Evolutionary conservation across 2,888 invertebrate genomes (phyloP).

Genomic region (Nymphalis polychloros): DNA sequence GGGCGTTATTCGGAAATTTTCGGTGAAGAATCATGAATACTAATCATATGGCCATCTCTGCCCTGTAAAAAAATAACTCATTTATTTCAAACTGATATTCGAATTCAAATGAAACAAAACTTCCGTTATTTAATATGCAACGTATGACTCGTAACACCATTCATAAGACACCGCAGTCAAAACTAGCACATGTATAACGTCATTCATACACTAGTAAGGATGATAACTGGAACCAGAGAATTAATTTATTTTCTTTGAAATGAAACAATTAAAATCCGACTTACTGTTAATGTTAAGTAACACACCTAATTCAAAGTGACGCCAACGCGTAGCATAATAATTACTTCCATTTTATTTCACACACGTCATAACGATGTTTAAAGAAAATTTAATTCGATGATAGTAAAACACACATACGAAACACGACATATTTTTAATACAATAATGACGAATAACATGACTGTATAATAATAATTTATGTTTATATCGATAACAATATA

Average conservation of each 20-base stretch:
- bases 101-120: constrained; percentile 1
- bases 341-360: constrained; percentile 66
- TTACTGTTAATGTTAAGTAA: constrained; percentile 44
- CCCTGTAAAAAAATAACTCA: not conserved
- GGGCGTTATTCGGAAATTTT: no score
- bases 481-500: no score
- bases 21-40: no score
- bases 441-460: no score
- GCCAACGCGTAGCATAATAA: constrained; percentile 57
- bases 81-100: not conserved
- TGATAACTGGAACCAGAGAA: constrained; percentile 24
- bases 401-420: no score
- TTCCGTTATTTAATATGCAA: constrained; percentile 6
- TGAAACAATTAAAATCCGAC: constrained; percentile 40
- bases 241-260: constrained; percentile 18
- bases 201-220: constrained; percentile 22
- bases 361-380: constrained; percentile 48
- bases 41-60: no score
- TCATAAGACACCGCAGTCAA: constrained; percentile 13
- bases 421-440: no score
- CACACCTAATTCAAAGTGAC: constrained; percentile 58
- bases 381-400: constrained; percentile 30
- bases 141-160: constrained; percentile 12
- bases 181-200: constrained; percentile 17
- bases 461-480: no score